Percentiles rank a stretch among this genome's conserved stretches.
Evolutionary conservation across 2,113 vertebrate genomes (phyloP).

Genomic region (Thymallus thymallus): DNA sequence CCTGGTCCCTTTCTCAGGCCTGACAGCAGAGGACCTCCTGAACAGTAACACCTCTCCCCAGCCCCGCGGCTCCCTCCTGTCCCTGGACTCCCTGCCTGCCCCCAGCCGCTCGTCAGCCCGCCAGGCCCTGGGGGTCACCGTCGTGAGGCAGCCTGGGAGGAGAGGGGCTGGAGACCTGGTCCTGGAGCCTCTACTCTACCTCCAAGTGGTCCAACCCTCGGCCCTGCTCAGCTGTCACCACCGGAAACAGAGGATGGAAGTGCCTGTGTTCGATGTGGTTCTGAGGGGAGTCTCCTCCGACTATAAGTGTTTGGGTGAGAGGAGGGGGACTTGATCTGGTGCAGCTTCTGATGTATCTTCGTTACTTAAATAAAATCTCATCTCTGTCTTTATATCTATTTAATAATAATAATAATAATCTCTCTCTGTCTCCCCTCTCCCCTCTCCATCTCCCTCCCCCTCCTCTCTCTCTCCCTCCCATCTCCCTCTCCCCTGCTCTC

Average conservation of each 20-base stretch:
- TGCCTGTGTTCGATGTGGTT: conserved; percentile 89
- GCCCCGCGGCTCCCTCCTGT: conserved; percentile 69
- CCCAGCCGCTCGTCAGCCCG: conserved; percentile 87
- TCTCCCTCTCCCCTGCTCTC: conserved; percentile 31
- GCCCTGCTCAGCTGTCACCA: conserved; percentile 93
- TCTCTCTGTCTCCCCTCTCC: background rate
- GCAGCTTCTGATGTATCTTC: background rate
- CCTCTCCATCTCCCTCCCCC: background rate
- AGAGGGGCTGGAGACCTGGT: conserved; percentile 79
- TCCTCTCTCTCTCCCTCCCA: background rate
- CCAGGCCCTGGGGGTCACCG: conserved; percentile 87
- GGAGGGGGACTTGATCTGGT: too few relatives aligned
- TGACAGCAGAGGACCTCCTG: conserved; percentile 86
- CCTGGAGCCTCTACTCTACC: conserved; percentile 85
- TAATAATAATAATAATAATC: too few relatives aligned
- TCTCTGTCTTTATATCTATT: background rate
- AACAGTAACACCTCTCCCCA: conserved; percentile 62
- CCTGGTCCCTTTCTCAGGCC: conserved; percentile 64
- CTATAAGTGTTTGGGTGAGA: conserved; percentile 91
- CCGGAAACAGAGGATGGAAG: conserved; percentile 88
- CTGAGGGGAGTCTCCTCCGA: conserved; percentile 86
- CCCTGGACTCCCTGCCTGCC: conserved; percentile 81
- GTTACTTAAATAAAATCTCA: background rate
- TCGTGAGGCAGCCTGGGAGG: conserved; percentile 91
- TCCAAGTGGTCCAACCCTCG: conserved; percentile 87